These are phyloP conservation scores for Cantharis lateralis DNA, from an alignment of 2,888 invertebrate species.

Conservation along the genomic window DNA sequence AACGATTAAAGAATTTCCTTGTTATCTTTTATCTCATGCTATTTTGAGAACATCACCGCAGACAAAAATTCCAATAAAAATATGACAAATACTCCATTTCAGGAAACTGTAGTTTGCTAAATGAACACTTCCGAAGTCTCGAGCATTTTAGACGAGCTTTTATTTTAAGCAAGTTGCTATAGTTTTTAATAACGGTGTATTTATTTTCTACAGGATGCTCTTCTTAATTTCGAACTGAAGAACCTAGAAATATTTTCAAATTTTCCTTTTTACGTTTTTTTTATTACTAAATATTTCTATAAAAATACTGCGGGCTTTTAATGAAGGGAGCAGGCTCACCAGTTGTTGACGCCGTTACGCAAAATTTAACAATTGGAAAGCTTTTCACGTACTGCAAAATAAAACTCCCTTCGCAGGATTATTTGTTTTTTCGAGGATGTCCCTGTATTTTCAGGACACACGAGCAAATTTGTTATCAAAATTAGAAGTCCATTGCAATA, in stretches of 20 bases:
- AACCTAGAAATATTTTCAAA: not conserved
- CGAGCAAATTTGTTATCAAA: not conserved
- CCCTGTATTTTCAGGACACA: not conserved
- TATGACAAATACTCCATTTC: conserved; percentile 8
- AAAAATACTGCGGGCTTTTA: not conserved
- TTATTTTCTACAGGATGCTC: not conserved
- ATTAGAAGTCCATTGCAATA: not conserved
- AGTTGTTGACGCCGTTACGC: not conserved
- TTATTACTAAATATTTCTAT: not conserved
- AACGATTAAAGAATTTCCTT: not conserved
- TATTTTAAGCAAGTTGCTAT: not conserved
- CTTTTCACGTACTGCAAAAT: not conserved
- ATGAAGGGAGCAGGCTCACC: not conserved
- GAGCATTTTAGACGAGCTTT: not conserved
- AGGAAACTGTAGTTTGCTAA: conserved; percentile 6
- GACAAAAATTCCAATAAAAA: conserved; percentile 10
- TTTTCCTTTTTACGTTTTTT: too few species aligned
- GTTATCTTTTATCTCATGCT: not conserved
- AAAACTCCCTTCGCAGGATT: not conserved
- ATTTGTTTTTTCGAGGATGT: not conserved
- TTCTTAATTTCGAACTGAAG: too few species aligned
- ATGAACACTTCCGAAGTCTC: not conserved
- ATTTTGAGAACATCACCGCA: conserved; percentile 1
- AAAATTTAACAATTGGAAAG: not conserved
- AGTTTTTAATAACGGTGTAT: not conserved